phyloP scores from a whole-genome alignment of 2,113 vertebrate genomes.

The Dermatemys mawii region DNA sequence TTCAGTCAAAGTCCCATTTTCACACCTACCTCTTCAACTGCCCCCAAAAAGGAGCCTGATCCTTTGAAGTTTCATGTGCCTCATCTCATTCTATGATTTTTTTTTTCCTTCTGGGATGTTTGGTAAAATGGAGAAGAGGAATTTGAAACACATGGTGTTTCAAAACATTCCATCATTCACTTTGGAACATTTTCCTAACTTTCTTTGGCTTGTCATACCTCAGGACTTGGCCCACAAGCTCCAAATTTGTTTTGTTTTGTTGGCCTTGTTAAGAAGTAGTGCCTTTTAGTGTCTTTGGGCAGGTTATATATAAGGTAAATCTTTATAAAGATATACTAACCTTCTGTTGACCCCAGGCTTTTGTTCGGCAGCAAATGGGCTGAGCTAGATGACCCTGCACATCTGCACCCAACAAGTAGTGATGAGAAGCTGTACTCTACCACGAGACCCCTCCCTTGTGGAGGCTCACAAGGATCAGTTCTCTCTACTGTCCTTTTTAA shows the following conservation, averaged over 20 bases:
- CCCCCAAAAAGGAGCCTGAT: not conserved
- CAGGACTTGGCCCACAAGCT: not conserved
- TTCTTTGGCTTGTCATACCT: not conserved
- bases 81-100: accelerated
- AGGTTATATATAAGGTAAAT: slow-evolving; percentile 36
- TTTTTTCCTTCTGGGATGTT: not conserved
- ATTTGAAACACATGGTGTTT: not conserved
- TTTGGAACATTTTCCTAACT: not conserved
- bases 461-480: not conserved
- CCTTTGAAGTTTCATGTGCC: not conserved
- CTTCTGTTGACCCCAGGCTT: slow-evolving; percentile 24
- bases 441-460: not conserved
- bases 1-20: not conserved
- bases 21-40: not conserved
- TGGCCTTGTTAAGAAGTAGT: slow-evolving; percentile 12
- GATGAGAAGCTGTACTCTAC: not conserved
- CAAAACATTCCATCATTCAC: slow-evolving; percentile 8
- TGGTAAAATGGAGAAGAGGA: accelerated
- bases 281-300: not conserved
- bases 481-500: not conserved
- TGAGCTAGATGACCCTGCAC: not conserved
- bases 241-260: slow-evolving; percentile 4
- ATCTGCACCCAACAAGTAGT: too few species aligned
- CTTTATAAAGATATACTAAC: not conserved
- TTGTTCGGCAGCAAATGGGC: not conserved